Percentiles rank a stretch among this genome's conserved stretches.
phyloP scores from a whole-genome alignment of 2,113 vertebrate genomes.

The Physeter macrocephalus region DNA sequence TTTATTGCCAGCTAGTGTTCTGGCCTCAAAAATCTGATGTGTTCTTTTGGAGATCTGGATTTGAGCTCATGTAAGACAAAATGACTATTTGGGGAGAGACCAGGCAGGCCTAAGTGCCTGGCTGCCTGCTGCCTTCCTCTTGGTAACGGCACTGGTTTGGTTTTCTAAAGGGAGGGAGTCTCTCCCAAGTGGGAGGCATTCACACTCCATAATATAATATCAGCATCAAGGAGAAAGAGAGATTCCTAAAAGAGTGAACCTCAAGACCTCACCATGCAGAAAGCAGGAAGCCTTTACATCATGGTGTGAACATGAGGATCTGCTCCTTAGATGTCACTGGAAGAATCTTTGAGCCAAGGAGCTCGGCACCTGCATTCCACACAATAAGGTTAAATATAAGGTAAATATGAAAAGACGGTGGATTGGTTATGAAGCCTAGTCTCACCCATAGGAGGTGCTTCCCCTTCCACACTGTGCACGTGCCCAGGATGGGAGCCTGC shows the following conservation, averaged over 20 bases:
- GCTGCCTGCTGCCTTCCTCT: neutral
- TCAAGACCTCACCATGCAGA: neutral
- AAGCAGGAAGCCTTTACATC: neutral
- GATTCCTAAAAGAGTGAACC: neutral
- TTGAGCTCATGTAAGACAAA: neutral
- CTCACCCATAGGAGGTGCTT: neutral
- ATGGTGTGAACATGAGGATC: accelerated
- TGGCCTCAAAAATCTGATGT: neutral
- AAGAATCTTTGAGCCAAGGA: too few species aligned
- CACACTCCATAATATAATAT: too few species aligned
- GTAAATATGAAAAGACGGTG: neutral
- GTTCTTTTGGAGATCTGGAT: neutral
- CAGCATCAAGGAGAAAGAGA: neutral
- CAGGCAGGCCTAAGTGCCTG: neutral
- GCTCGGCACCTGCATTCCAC: too few species aligned
- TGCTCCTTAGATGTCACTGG: neutral
- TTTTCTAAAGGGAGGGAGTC: neutral
- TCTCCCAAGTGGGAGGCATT: neutral
- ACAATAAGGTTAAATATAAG: neutral
- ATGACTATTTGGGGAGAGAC: neutral
- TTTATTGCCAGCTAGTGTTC: neutral
- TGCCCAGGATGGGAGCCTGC: neutral
- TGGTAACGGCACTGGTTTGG: neutral
- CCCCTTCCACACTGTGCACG: too few species aligned
- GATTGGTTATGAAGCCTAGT: neutral